A percentile compares a stretch with the other conserved stretches of the same genome.
These are phyloP conservation scores for Pristionchus pacificus DNA, from an alignment of 1,140 invertebrate genomes.

Conservation along the genomic window DNA sequence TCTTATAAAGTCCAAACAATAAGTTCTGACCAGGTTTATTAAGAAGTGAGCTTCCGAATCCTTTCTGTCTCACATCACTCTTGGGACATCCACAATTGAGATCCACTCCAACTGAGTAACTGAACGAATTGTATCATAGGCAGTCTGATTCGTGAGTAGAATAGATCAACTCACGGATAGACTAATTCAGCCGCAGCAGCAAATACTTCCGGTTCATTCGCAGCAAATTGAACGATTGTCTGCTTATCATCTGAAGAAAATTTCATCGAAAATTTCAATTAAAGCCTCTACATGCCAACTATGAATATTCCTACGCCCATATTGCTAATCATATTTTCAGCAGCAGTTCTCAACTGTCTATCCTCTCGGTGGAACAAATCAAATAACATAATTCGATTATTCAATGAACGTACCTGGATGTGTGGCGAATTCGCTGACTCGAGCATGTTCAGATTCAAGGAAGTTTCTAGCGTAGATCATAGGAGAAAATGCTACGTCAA, in stretches of 20 bases:
- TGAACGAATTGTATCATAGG: slow-evolving; percentile 51
- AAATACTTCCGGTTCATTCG: slow-evolving; percentile 78
- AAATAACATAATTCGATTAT: neutral
- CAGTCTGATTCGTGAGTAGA: slow-evolving; percentile 21
- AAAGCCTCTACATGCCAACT: neutral
- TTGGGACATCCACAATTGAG: slow-evolving; percentile 95
- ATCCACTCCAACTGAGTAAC: slow-evolving; percentile 81
- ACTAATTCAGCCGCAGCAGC: slow-evolving; percentile 77
- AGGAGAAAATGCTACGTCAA: slow-evolving; percentile 85
- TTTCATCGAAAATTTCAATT: too few relatives aligned
- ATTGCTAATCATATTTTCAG: slow-evolving; percentile 19
- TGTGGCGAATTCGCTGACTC: slow-evolving; percentile 82
- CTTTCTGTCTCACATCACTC: slow-evolving; percentile 73
- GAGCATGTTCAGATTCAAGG: slow-evolving; percentile 77
- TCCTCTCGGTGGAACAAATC: too few relatives aligned
- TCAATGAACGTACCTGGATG: slow-evolving; percentile 57
- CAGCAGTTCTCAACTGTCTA: neutral
- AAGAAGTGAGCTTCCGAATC: slow-evolving; percentile 79
- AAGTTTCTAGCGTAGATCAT: slow-evolving; percentile 94
- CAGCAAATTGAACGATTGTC: slow-evolving; percentile 87
- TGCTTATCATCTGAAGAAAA: slow-evolving; percentile 68
- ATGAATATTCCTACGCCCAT: neutral
- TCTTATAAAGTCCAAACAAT: too few relatives aligned
- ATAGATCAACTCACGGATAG: slow-evolving; percentile 68
- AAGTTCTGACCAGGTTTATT: too few relatives aligned